Conservation (phyloP, 1,140 invertebrate species). For the Chironomus striatipennis region DNA sequence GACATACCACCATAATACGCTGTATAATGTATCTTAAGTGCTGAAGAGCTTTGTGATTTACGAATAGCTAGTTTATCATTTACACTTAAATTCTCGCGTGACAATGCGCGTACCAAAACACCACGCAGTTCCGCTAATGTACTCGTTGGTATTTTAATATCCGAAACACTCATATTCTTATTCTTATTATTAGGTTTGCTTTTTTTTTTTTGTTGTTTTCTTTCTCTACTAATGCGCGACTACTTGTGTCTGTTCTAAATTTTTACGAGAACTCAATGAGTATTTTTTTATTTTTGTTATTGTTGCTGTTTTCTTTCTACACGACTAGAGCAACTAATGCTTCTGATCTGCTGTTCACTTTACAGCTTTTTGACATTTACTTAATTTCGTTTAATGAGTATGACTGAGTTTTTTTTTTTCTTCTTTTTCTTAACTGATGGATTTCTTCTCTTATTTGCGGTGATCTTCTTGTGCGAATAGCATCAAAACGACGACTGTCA, state of each 20-base stretch:
- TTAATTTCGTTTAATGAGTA: too few relatives aligned
- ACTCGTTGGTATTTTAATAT: neutral
- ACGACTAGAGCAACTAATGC: too few relatives aligned
- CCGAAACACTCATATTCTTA: neutral
- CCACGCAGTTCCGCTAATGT: slow-evolving; percentile 3
- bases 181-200: neutral
- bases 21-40: slow-evolving; percentile 6
- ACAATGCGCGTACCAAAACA: neutral
- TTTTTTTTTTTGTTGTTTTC: too few relatives aligned
- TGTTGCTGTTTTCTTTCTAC: too few relatives aligned
- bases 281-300: too few relatives aligned
- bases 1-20: neutral
- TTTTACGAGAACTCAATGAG: neutral
- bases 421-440: too few relatives aligned
- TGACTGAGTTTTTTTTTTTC: too few relatives aligned
- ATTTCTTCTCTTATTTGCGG: too few relatives aligned
- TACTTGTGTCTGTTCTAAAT: slow-evolving; percentile 2
- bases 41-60: neutral
- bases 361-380: too few relatives aligned
- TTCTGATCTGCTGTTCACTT: too few relatives aligned
- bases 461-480: too few relatives aligned
- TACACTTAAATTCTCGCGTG: slow-evolving; percentile 18
- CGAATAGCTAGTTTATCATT: slow-evolving; percentile 3
- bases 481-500: too few relatives aligned
- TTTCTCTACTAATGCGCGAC: neutral